These are phyloP conservation scores for Myotis findleyi DNA, from an alignment of 2,797 vertebrate genomes.

Conservation along the genomic window DNA sequence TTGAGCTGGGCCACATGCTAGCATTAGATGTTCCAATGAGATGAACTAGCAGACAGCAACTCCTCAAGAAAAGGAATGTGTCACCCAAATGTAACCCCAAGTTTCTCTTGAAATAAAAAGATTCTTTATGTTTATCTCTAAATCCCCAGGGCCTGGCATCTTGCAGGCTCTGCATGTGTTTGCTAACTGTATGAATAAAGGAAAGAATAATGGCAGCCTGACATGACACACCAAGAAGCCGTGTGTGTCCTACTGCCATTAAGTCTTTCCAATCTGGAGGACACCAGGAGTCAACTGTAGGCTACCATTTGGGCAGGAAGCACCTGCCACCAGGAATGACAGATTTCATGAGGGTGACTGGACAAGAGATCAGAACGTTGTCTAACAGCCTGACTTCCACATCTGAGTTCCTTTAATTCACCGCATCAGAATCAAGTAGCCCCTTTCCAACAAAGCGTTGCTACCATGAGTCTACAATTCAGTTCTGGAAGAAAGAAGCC, in stretches of 20 bases:
- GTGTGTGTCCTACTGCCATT: fast-evolving
- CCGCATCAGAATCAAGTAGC: background rate
- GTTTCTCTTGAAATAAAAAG: background rate
- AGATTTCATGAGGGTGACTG: background rate
- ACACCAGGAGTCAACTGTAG: background rate
- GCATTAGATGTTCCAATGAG: background rate
- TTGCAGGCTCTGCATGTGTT: background rate
- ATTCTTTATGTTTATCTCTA: background rate
- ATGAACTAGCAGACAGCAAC: background rate
- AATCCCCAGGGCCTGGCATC: background rate
- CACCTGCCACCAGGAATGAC: background rate
- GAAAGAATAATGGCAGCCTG: background rate
- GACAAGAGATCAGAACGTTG: background rate
- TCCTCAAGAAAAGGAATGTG: background rate
- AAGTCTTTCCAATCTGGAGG: background rate
- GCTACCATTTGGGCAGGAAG: background rate
- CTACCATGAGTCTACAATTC: background rate
- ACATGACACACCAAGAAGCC: background rate
- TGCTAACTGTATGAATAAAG: background rate
- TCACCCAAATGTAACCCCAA: background rate
- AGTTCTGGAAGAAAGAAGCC: background rate
- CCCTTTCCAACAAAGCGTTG: background rate
- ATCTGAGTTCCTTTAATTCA: background rate
- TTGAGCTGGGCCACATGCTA: background rate
- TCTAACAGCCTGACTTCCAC: background rate